Conservation (phyloP, 2,113 vertebrate species). For the Probosciger aterrimus region DNA sequence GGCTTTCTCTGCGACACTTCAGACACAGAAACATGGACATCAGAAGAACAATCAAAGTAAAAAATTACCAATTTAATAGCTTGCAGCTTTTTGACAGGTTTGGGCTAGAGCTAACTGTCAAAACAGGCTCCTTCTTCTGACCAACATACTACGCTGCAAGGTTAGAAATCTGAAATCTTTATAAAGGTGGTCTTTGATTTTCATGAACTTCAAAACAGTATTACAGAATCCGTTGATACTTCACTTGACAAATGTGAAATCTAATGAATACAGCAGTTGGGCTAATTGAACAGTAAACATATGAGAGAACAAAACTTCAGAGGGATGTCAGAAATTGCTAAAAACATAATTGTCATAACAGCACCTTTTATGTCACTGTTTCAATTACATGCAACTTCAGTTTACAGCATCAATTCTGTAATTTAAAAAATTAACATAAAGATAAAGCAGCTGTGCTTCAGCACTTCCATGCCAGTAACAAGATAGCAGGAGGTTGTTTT, state of each 20-base stretch:
- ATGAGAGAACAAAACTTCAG: neutral
- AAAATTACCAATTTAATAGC: neutral
- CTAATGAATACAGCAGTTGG: neutral
- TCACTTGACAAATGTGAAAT: neutral
- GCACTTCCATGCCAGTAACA: neutral
- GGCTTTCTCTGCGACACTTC: neutral
- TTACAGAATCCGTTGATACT: neutral
- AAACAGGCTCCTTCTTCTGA: neutral
- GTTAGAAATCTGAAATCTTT: neutral
- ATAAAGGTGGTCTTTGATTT: neutral
- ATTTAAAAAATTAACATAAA: neutral
- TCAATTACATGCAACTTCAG: neutral
- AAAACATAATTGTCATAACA: neutral
- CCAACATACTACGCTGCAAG: neutral
- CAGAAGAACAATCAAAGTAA: neutral
- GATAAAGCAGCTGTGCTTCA: neutral
- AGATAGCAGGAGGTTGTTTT: fast-evolving
- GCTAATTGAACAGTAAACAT: neutral
- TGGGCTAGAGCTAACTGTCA: neutral
- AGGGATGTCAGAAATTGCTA: neutral
- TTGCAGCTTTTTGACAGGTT: neutral
- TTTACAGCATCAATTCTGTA: neutral
- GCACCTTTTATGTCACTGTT: neutral
- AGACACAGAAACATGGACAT: neutral
- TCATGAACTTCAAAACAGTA: neutral